Conservation (phyloP, 53 echinoderm and acorn worm genomes). For the Paelopatides confundens region DNA sequence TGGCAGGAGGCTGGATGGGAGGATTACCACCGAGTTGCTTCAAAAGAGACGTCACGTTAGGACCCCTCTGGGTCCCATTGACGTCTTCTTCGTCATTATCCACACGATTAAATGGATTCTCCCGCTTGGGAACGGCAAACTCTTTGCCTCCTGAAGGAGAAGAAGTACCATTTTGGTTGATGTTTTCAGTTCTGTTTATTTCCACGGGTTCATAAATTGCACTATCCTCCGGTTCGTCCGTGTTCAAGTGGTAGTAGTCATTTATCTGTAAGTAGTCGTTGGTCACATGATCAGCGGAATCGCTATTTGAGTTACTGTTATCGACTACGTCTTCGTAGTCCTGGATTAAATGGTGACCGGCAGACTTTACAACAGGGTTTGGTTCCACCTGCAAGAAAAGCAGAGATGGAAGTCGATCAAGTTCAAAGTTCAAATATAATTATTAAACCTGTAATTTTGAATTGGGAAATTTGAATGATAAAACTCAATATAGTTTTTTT, state of each 20-base stretch:
- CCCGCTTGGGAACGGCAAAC: conserved; percentile 18
- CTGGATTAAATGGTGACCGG: background rate
- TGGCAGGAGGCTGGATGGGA: background rate
- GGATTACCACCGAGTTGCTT: conserved; percentile 11
- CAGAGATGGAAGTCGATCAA: too few relatives aligned
- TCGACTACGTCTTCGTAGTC: background rate
- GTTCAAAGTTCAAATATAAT: too few relatives aligned
- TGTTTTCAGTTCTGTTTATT: conserved; percentile 5
- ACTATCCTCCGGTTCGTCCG: conserved; percentile 11
- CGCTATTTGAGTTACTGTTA: conserved; percentile 17
- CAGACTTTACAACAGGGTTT: background rate
- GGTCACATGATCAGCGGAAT: background rate
- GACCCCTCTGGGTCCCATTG: background rate
- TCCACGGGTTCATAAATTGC: background rate
- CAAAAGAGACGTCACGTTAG: background rate
- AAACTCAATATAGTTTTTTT: too few relatives aligned
- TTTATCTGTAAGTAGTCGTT: conserved; percentile 2
- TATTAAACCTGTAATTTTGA: too few relatives aligned
- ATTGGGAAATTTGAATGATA: too few relatives aligned
- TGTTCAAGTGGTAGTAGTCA: conserved; percentile 22
- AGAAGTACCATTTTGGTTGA: background rate
- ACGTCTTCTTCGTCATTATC: conserved; percentile 5
- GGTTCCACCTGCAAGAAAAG: conserved; percentile 14
- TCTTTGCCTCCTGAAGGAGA: background rate
- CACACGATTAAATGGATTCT: conserved; percentile 31